Evolutionary conservation across 2,888 invertebrate species (phyloP).

Genomic region (Acanthosepion esculentum): DNA sequence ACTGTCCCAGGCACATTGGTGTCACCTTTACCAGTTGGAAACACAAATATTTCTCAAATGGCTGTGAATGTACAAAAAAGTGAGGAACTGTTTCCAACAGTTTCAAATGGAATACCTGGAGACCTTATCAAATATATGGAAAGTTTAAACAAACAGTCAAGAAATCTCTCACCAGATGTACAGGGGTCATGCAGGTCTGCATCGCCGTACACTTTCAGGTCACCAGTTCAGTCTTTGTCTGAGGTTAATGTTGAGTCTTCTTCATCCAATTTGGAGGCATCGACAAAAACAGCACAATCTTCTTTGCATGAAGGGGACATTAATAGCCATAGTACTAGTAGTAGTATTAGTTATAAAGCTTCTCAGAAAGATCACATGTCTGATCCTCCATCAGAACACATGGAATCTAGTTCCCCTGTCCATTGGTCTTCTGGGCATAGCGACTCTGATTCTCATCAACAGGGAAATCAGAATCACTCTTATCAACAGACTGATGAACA

Average conservation of each 20-base stretch:
- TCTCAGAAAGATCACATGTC: constrained; percentile 16
- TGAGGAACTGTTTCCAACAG: constrained; percentile 43
- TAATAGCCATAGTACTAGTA: neutral
- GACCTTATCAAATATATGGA: constrained; percentile 38
- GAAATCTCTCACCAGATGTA: constrained; percentile 44
- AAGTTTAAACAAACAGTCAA: constrained; percentile 40
- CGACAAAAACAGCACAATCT: neutral
- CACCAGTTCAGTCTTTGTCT: constrained; percentile 44
- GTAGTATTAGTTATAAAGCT: constrained; percentile 17
- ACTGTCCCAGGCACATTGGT: constrained; percentile 46
- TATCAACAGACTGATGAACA: constrained; percentile 42
- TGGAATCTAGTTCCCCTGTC: constrained; percentile 37
- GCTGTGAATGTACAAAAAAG: constrained; percentile 47
- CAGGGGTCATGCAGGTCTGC: constrained; percentile 35
- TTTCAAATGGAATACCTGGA: constrained; percentile 33
- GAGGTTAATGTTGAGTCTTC: constrained; percentile 36
- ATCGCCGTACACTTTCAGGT: constrained; percentile 41
- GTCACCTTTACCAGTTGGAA: constrained; percentile 47
- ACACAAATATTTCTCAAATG: constrained; percentile 43
- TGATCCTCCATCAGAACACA: constrained; percentile 33
- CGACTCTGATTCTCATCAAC: constrained; percentile 35
- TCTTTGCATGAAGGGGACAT: constrained; percentile 8
- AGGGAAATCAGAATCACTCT: constrained; percentile 45
- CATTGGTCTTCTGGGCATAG: constrained; percentile 42
- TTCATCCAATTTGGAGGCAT: constrained; percentile 40